Evolutionary conservation across 1,140 invertebrate genomes (phyloP).

Genomic region (Diuraphis noxia): DNA sequence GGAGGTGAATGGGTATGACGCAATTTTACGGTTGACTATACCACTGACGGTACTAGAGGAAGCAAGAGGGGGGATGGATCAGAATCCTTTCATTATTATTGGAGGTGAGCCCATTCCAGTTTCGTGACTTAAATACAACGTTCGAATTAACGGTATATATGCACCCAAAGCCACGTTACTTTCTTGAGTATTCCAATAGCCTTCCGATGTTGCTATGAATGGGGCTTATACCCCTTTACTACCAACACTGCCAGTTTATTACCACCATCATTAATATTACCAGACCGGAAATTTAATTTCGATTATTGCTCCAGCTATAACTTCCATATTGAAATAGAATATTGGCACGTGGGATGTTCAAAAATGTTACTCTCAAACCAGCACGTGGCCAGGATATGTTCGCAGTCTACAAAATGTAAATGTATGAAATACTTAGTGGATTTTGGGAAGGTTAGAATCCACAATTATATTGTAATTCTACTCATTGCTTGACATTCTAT

Average conservation of each 20-base stretch:
- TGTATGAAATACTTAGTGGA: neutral
- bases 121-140: slow-evolving; percentile 43
- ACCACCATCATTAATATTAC: neutral
- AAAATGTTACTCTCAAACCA: neutral
- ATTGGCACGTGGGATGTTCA: neutral
- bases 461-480: neutral
- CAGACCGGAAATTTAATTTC: slow-evolving; percentile 46
- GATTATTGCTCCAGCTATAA: slow-evolving; percentile 17
- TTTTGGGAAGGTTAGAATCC: neutral
- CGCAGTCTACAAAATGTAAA: neutral
- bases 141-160: slow-evolving; percentile 19
- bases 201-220: neutral
- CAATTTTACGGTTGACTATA: neutral
- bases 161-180: neutral
- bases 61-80: neutral
- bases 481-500: neutral
- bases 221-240: neutral
- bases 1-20: neutral
- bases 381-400: neutral
- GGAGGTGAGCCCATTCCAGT: neutral
- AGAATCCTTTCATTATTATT: slow-evolving; percentile 31
- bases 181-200: neutral
- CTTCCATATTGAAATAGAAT: slow-evolving; percentile 3
- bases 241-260: neutral
- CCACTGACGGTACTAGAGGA: neutral